Percentiles rank a stretch among this genome's conserved stretches.
These are phyloP conservation scores for Drosophila setifemur DNA, from an alignment of 1,140 invertebrate species.

Conservation along the genomic window DNA sequence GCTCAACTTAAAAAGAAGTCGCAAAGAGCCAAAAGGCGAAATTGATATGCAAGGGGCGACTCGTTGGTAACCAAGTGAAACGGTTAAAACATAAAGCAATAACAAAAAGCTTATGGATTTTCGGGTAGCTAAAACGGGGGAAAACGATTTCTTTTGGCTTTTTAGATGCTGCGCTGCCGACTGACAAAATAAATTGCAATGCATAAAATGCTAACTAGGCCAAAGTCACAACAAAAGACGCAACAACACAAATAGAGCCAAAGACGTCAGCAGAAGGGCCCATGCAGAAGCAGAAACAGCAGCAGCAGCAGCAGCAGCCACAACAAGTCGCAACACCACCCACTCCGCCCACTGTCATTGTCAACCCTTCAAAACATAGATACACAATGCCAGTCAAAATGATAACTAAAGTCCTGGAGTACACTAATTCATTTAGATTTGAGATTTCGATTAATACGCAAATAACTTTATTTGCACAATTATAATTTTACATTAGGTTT, in stretches of 20 bases:
- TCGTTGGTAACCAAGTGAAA: constrained; percentile 15
- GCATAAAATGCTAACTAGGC: constrained; percentile 51
- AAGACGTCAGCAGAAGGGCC: constrained; percentile 68
- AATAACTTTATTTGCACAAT: too few species aligned
- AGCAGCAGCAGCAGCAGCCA: constrained; percentile 10
- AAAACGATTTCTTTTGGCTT: constrained; percentile 4
- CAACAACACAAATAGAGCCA: constrained; percentile 50
- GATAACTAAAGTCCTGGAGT: too few species aligned
- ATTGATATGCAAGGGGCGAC: constrained; percentile 69
- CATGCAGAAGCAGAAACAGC: constrained; percentile 22
- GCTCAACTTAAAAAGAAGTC: constrained; percentile 33
- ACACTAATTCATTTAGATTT: too few species aligned
- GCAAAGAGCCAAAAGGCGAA: constrained; percentile 27
- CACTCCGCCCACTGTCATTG: neutral
- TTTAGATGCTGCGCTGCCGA: constrained; percentile 7
- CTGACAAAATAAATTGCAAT: constrained; percentile 38
- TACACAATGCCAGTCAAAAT: neutral
- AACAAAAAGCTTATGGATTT: neutral
- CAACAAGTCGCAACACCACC: neutral
- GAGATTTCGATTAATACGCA: too few species aligned
- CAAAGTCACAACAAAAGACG: constrained; percentile 62
- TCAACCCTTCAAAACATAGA: neutral
- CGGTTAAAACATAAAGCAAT: constrained; percentile 5
- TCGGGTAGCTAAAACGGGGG: too few species aligned
- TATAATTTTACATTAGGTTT: too few species aligned